These are phyloP conservation scores for Alces alces DNA, from an alignment of 2,113 vertebrate genomes.

Conservation along the genomic window DNA sequence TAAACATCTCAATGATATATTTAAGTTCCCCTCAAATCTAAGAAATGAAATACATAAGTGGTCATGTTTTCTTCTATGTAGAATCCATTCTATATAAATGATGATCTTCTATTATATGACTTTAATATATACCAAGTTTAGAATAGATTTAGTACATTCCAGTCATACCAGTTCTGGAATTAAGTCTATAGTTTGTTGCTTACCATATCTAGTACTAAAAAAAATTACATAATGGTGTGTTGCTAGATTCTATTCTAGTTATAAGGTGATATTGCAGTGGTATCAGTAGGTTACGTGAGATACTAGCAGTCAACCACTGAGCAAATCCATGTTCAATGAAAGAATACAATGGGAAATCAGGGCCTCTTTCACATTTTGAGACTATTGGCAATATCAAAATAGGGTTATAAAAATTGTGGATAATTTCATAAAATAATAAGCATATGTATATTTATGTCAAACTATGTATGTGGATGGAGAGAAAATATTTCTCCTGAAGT, in stretches of 20 bases:
- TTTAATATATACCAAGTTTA: neutral
- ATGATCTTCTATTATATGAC: neutral
- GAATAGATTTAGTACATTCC: neutral
- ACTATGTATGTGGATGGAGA: neutral
- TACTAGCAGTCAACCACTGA: neutral
- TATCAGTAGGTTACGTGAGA: neutral
- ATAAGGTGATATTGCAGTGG: neutral
- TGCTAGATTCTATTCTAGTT: neutral
- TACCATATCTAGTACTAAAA: neutral
- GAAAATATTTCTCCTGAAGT: neutral
- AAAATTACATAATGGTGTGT: neutral
- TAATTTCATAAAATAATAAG: neutral
- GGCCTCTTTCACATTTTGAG: neutral
- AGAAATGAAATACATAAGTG: neutral
- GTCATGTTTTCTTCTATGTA: neutral
- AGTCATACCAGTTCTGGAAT: neutral
- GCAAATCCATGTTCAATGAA: neutral
- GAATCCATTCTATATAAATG: neutral
- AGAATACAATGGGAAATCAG: neutral
- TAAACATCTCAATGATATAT: neutral
- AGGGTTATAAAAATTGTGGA: neutral
- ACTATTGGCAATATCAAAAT: neutral
- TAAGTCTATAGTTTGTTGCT: neutral
- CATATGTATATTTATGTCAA: neutral
- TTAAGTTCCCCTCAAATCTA: neutral